Base-by-base conservation (phyloP, 1,140 invertebrate species). In the Dufourea novaeangliae region DNA sequence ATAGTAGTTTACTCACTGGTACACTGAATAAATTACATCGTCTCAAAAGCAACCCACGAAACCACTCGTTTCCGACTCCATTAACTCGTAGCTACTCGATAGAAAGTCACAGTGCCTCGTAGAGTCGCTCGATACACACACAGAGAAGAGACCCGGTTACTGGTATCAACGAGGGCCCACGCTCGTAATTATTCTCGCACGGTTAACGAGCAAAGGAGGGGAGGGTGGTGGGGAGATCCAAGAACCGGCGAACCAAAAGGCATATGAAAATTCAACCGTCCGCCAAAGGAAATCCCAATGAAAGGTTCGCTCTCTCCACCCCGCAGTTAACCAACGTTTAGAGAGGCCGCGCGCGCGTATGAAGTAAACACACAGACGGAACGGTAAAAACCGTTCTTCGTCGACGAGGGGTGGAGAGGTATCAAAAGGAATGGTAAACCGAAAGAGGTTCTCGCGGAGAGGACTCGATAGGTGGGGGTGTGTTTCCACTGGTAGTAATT, bases 351-450 rank as follows among this genome's bases (percentile, higher is more conserved):
- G 62, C 77, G 25, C 14, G 27, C 12, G 64, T 29, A 46, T 64
- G 80, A 25, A 54, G 82, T 83, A 83, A 83, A 83, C 80, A 69
- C 78, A 32, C 70, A 62, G n/a, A n/a, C n/a, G n/a, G 54, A 79
- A 76, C 64, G 80, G 82, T 79, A 74, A 82, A 82, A 83, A 82
- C 78, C 78, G 68, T 59, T 57, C 54, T 41, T 22, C 56, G 20
- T 46, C 37, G 67, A 67, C 67, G 46, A 73, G 46, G 63, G 70
- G 39, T 34, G 73, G 64, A 57, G 68, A 72, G 20, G 66, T 84
- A 83, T 84, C 69, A 83, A 84, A 84, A 84, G 82, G 80, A 74
- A 84, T 78, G 70, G 80, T 84, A 84, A 84, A 83, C 82, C 70
- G 7, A 84, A 84, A 81, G 80, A 83, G 80, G 69, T 83, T 71